Base-by-base conservation (phyloP, 2,888 invertebrate genomes). In the Uloborus plumipes region DNA sequence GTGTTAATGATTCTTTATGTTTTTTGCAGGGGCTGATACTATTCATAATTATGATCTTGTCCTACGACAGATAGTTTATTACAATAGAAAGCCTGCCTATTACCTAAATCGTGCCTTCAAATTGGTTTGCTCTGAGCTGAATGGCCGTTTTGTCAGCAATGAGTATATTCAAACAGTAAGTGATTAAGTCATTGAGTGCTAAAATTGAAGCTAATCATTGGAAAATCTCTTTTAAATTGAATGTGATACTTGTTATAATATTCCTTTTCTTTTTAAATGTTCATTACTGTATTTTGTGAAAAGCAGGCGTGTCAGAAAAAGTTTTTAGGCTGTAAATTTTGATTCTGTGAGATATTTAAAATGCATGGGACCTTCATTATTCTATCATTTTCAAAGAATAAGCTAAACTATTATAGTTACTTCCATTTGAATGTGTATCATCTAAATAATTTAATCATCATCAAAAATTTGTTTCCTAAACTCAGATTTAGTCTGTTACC, bases 71-170 rank as follows among this genome's bases (percentile, higher is more conserved):
- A 85, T 86, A 47, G 83, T 85, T 86, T 99, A 99, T 91, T 96
- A 95, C 89, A 98, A 99, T 91, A 94, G 94, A 88, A 96, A 98
- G 88, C 98, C 98, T 3, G 97, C 97, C 14, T 97, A 97, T 89
- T 97, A 97, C 89, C 91, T 98, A 86, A 97, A 97, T 90, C 93
- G 98, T 85, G 96, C 96, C 31, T 99, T 99, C 91, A 96, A 97
- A 88, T 92, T 99, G 67, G 94, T 96, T 84, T 99, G 99, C 90
- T 96, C 96, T 0, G 97, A 97, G 89, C 92, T 97, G 84, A 95
- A 94, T 90, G 97, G 97, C 3, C 92, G 97, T 69, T 97, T 97
- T 90, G 94, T 95, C 86, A 97, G 96, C 90, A 98, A 98, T 90
- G 97, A 98, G 90, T 96, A 98, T 89, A 94, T 96, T 74, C 95